Evolutionary conservation across 53 echinoderm and acorn worm genomes (phyloP).

Genomic region (Stichopus horrens): DNA sequence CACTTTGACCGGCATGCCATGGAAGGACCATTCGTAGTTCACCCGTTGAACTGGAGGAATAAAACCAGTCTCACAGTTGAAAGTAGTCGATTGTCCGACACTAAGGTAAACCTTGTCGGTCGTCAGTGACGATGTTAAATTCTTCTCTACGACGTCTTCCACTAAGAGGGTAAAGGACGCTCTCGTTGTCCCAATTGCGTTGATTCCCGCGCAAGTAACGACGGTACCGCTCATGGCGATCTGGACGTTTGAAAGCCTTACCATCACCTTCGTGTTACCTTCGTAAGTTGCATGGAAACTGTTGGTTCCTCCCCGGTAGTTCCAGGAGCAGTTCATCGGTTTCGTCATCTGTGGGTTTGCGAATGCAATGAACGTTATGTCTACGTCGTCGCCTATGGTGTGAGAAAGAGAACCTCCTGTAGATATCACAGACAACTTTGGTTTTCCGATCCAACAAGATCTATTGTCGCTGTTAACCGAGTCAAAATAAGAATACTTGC

Average conservation of each 20-base stretch:
- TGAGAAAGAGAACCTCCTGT: not conserved
- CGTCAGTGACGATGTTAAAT: not conserved
- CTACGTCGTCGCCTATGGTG: not conserved
- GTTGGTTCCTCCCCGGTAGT: not conserved
- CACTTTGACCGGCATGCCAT: not conserved
- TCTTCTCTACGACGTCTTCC: not conserved
- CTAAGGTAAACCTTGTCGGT: not conserved
- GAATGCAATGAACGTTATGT: not conserved
- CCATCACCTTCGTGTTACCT: not conserved
- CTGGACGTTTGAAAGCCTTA: not conserved
- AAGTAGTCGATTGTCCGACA: not conserved
- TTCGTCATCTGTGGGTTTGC: conserved; percentile 11
- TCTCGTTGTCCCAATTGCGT: not conserved
- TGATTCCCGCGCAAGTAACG: not conserved
- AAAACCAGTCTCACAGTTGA: conserved; percentile 1
- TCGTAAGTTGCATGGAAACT: not conserved
- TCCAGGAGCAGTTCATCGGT: not conserved
- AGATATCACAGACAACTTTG: not conserved
- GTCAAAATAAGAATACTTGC: conserved; percentile 3
- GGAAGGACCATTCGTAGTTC: not conserved
- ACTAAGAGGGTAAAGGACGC: not conserved
- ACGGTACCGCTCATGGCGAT: conserved; percentile 3
- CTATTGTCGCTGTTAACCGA: not conserved
- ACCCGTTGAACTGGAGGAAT: not conserved
- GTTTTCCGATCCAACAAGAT: conserved; percentile 3